Percentiles rank a stretch among this genome's conserved stretches.
Conservation (phyloP, 2,113 vertebrate genomes). For the Etia nguti region DNA sequence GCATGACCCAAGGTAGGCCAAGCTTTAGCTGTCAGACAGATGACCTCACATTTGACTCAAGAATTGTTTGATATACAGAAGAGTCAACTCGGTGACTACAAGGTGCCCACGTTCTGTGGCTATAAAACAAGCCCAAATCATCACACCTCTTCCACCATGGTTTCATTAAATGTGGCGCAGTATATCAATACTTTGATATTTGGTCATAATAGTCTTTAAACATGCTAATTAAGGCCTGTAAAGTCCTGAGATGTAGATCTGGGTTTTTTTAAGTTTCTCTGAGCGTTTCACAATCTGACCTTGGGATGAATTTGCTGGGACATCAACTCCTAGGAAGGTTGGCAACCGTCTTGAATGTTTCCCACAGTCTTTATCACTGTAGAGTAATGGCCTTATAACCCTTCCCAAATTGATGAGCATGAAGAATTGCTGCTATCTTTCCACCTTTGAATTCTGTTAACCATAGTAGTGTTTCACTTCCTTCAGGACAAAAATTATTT, state of each 20-base stretch:
- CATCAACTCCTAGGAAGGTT: not conserved
- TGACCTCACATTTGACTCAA: not conserved
- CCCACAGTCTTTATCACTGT: not conserved
- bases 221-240: not conserved
- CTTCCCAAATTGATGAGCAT: not conserved
- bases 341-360: not conserved
- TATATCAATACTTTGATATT: not conserved
- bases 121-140: not conserved
- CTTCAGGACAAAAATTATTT: not conserved
- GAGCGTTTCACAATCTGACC: not conserved
- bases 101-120: not conserved
- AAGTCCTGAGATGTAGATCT: not conserved
- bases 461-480: not conserved
- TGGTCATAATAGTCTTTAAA: not conserved
- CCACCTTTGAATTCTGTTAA: not conserved
- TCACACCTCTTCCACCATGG: not conserved
- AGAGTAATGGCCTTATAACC: not conserved
- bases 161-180: not conserved
- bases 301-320: not conserved
- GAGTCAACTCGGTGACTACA: not conserved
- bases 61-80: not conserved
- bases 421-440: not conserved
- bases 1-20: not conserved
- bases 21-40: not conserved
- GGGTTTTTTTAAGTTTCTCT: not conserved